These are phyloP conservation scores for Palythoa grandis DNA, from an alignment of 92 coral and sea anemone genomes.

Conservation along the genomic window DNA sequence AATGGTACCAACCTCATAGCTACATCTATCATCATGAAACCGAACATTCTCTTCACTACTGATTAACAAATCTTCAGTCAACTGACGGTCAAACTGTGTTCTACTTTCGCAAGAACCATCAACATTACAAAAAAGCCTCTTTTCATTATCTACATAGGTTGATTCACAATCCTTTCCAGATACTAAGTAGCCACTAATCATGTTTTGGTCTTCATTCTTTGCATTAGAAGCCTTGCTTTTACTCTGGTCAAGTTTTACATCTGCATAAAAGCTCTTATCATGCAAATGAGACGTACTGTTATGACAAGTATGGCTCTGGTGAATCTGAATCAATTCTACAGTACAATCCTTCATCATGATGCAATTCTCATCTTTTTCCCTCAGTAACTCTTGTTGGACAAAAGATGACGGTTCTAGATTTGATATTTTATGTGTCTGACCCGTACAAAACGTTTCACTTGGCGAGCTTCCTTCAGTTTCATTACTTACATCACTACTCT, in stretches of 20 bases:
- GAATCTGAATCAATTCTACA: neutral
- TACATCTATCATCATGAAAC: neutral
- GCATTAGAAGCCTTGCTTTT: neutral
- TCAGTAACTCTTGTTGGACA: neutral
- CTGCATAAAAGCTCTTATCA: neutral
- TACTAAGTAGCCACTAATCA: neutral
- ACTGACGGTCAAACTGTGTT: slow-evolving; percentile 21
- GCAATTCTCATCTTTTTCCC: neutral
- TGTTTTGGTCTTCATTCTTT: neutral
- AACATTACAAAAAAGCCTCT: neutral
- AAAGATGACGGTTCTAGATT: neutral
- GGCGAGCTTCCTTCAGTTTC: neutral
- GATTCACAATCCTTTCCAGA: neutral
- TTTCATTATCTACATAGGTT: neutral
- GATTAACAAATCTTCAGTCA: neutral
- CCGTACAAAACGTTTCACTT: neutral
- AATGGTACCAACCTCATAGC: neutral
- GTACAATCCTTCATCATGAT: neutral
- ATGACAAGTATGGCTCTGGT: neutral
- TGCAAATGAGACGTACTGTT: neutral
- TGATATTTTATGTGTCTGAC: neutral
- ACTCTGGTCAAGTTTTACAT: neutral
- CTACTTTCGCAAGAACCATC: neutral
- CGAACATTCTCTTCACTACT: neutral
- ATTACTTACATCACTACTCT: neutral